Conservation (phyloP, 2,888 invertebrate genomes). For the Polia nebulosa region DNA sequence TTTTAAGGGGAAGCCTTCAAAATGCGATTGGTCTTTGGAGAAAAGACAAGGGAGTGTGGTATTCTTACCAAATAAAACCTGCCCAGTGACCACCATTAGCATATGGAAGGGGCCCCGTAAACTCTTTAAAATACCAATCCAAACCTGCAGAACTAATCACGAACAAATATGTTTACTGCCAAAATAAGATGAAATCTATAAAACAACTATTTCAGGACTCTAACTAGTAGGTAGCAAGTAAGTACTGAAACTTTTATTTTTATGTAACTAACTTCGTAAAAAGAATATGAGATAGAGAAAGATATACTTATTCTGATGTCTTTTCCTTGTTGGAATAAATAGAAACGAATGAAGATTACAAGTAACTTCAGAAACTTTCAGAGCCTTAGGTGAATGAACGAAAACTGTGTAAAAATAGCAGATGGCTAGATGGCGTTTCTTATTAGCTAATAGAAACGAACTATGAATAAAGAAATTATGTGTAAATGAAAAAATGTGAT, state of each 20-base stretch:
- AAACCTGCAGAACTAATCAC: not conserved
- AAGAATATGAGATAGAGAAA: constrained; percentile 14
- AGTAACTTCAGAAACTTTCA: constrained; percentile 6
- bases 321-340: constrained; percentile 25
- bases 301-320: constrained; percentile 4
- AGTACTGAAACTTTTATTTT: constrained; percentile 25
- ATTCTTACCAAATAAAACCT: no score
- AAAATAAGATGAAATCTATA: constrained; percentile 25
- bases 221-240: not conserved
- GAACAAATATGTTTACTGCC: not conserved
- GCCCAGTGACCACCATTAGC: no score
- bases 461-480: not conserved
- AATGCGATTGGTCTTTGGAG: no score
- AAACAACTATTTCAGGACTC: constrained; percentile 13
- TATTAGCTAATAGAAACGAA: not conserved
- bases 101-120: no score
- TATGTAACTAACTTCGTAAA: constrained; percentile 25
- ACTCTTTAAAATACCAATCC: no score
- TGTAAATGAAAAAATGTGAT: not conserved
- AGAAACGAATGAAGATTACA: not conserved
- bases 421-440: not conserved
- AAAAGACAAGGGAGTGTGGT: no score
- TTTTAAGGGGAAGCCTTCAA: no score
- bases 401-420: no score
- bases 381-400: not conserved